phyloP scores from a whole-genome alignment of 2,113 vertebrate species.

The Lipophrys pholis region DNA sequence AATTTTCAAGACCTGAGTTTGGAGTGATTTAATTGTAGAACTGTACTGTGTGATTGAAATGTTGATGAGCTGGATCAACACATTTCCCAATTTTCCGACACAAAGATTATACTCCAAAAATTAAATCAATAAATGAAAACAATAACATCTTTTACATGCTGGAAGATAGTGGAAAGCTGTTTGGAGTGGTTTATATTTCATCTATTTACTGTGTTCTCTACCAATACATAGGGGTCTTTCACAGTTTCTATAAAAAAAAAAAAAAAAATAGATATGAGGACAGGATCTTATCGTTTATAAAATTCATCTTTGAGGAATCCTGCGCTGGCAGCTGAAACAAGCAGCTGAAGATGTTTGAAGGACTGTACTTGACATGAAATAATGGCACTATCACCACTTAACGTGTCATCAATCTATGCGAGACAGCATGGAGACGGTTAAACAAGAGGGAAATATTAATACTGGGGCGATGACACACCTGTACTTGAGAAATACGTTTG shows the following conservation, averaged over 20 bases:
- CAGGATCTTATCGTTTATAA: conserved; percentile 11
- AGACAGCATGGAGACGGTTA: conserved; percentile 8
- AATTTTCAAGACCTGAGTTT: conserved; percentile 40
- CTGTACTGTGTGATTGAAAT: conserved; percentile 17
- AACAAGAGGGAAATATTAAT: conserved; percentile 18
- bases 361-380: conserved; percentile 35
- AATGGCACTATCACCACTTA: conserved; percentile 28
- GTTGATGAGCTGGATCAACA: conserved; percentile 5
- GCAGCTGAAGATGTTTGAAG: conserved; percentile 11
- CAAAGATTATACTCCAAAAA: not conserved
- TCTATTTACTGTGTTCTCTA: not conserved
- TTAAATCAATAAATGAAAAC: conserved; percentile 3
- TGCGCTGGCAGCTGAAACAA: not conserved
- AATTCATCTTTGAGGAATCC: conserved; percentile 7
- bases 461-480: conserved; percentile 28
- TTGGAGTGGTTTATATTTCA: not conserved
- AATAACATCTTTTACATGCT: not conserved
- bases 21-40: conserved; percentile 37
- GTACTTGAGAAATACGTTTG: conserved; percentile 36
- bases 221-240: not conserved
- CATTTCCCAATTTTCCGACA: not conserved
- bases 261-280: not conserved
- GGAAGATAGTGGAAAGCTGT: not conserved
- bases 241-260: not conserved
- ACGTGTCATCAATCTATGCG: conserved; percentile 44